A percentile compares a stretch with the other conserved stretches of the same genome.
These are phyloP conservation scores for Trichogramma evanescens DNA, from an alignment of 2,888 invertebrate genomes.

Conservation along the genomic window DNA sequence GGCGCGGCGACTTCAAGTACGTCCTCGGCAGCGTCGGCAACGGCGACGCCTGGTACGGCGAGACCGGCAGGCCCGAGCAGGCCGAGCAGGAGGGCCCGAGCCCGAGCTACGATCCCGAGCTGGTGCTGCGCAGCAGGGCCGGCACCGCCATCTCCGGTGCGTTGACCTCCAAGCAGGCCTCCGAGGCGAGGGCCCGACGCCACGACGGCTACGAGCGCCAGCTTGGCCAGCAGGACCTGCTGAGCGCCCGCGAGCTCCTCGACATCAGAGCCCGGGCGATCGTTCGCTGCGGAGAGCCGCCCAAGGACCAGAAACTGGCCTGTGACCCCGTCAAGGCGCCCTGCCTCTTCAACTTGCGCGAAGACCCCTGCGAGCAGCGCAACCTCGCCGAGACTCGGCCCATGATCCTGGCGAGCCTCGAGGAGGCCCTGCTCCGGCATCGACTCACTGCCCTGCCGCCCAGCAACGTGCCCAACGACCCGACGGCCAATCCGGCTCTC, in stretches of 20 bases:
- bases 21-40: conserved; percentile 51
- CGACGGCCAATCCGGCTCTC: conserved; percentile 49
- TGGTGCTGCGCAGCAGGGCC: conserved; percentile 47
- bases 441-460: conserved; percentile 46
- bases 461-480: conserved; percentile 47
- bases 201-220: conserved; percentile 8
- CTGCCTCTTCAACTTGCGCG: conserved; percentile 44
- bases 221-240: conserved; percentile 19
- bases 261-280: conserved; percentile 32
- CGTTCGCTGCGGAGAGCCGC: conserved; percentile 31
- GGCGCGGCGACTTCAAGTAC: conserved; percentile 60
- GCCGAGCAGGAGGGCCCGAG: conserved; percentile 28
- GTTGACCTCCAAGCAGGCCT: conserved; percentile 46
- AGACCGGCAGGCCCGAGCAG: conserved; percentile 34
- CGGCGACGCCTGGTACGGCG: conserved; percentile 49
- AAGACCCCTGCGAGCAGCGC: conserved; percentile 45
- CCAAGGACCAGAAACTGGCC: conserved; percentile 29
- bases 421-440: conserved; percentile 45
- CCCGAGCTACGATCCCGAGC: conserved; percentile 45
- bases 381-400: conserved; percentile 48
- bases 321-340: conserved; percentile 40
- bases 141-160: conserved; percentile 49
- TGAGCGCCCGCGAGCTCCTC: conserved; percentile 28
- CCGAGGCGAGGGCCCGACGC: conserved; percentile 35
- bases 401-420: conserved; percentile 45